These are phyloP conservation scores for Ephialtes manifestator DNA, from an alignment of 2,888 invertebrate species.

Conservation along the genomic window DNA sequence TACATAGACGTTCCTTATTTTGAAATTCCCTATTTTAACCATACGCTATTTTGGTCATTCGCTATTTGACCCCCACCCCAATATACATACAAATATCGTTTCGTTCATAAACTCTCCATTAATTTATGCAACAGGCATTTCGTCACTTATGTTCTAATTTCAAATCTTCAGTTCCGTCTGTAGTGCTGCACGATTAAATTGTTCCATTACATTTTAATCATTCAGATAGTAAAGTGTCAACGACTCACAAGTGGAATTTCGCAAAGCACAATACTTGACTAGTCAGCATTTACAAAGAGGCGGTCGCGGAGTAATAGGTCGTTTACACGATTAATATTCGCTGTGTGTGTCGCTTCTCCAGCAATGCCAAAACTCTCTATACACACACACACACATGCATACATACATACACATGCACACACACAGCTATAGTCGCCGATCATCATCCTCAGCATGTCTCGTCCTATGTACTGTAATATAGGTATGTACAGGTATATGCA, in stretches of 20 bases:
- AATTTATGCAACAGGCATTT: background rate
- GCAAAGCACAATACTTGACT: background rate
- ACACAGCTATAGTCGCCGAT: background rate
- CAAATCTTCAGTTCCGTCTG: background rate
- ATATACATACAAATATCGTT: too few species aligned
- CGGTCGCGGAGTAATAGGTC: conserved; percentile 15
- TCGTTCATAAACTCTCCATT: too few species aligned
- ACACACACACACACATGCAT: too few species aligned
- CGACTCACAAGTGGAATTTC: conserved; percentile 19
- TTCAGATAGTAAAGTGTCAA: background rate
- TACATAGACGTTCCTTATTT: too few species aligned
- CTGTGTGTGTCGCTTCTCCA: background rate
- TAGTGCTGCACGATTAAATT: background rate
- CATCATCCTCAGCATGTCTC: conserved; percentile 9
- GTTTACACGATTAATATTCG: conserved; percentile 27
- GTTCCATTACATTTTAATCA: background rate
- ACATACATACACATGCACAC: too few species aligned
- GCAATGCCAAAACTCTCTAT: conserved; percentile 5
- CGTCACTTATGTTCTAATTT: background rate
- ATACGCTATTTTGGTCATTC: too few species aligned
- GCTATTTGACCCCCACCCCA: too few species aligned
- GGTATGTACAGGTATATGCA: conserved; percentile 13
- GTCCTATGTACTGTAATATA: background rate
- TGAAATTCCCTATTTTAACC: too few species aligned
- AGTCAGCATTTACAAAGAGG: conserved; percentile 9